These are phyloP conservation scores for Oryctolagus cuniculus DNA, from an alignment of 2,113 vertebrate species.

Conservation along the genomic window DNA sequence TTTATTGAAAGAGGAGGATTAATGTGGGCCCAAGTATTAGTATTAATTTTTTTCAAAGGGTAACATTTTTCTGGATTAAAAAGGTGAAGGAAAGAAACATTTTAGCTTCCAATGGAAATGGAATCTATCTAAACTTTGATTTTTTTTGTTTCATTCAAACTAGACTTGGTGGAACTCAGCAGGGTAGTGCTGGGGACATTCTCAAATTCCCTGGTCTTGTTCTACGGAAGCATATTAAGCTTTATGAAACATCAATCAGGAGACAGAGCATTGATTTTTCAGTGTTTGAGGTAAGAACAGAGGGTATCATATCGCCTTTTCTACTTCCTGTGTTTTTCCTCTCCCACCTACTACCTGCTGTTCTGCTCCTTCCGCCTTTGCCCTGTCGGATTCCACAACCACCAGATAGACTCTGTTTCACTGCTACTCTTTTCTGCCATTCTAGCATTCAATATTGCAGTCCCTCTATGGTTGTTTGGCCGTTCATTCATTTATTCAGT, in stretches of 20 bases:
- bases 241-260: constrained; percentile 57
- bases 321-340: constrained; percentile 36
- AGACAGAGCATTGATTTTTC: constrained; percentile 57
- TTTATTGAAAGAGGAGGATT: constrained; percentile 32
- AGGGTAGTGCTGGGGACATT: constrained; percentile 53
- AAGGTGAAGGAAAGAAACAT: neutral
- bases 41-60: constrained; percentile 14
- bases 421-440: neutral
- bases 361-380: neutral
- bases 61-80: constrained; percentile 16
- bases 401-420: neutral
- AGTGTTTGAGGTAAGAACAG: constrained; percentile 46
- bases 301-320: constrained; percentile 22
- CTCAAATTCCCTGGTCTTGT: constrained; percentile 54
- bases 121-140: constrained; percentile 55
- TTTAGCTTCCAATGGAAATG: constrained; percentile 57
- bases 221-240: constrained; percentile 69
- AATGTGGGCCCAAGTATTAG: neutral
- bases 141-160: constrained; percentile 77
- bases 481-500: neutral
- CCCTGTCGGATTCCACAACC: neutral
- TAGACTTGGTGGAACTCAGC: constrained; percentile 63
- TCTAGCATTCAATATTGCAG: neutral
- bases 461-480: neutral
- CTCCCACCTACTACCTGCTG: constrained; percentile 9